phyloP scores from a whole-genome alignment of 2,113 vertebrate genomes.

The Xiphophorus maculatus region DNA sequence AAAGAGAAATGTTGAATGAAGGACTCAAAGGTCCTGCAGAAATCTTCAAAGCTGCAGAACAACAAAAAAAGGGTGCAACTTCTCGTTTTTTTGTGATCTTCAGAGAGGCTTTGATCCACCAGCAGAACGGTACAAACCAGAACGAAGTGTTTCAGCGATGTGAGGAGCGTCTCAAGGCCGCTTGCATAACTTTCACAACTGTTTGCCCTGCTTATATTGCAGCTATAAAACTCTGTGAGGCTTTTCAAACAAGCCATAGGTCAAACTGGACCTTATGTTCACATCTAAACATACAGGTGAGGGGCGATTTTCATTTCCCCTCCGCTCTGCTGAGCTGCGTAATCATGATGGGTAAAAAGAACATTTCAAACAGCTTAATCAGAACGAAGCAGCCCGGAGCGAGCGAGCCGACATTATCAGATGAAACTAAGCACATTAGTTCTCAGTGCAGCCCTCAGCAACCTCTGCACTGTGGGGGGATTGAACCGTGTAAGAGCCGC shows the following conservation, averaged over 20 bases:
- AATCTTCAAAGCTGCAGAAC: constrained; percentile 39
- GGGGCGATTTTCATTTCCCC: constrained; percentile 1
- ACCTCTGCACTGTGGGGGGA: constrained; percentile 43
- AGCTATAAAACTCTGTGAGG: constrained; percentile 21
- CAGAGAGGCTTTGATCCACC: constrained; percentile 33
- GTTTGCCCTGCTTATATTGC: not conserved
- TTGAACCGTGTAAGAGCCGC: constrained; percentile 33
- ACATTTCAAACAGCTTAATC: constrained; percentile 29
- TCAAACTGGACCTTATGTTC: constrained; percentile 7
- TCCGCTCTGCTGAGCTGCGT: constrained; percentile 27
- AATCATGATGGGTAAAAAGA: constrained; percentile 26
- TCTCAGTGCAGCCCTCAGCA: constrained; percentile 24
- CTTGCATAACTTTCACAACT: constrained; percentile 31
- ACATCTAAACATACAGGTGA: constrained; percentile 34
- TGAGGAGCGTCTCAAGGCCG: constrained; percentile 9
- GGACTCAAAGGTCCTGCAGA: constrained; percentile 9
- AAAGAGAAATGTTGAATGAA: not conserved
- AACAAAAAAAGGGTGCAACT: not conserved
- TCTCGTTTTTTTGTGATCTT: constrained; percentile 22
- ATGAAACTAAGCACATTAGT: constrained; percentile 45
- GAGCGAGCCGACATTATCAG: constrained; percentile 34
- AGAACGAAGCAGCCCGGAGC: constrained; percentile 2
- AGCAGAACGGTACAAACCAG: constrained; percentile 15
- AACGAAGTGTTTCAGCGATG: constrained; percentile 2
- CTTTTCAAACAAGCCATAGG: constrained; percentile 36